Base-by-base conservation (phyloP, 1,140 invertebrate genomes). In the Drosophila erecta region DNA sequence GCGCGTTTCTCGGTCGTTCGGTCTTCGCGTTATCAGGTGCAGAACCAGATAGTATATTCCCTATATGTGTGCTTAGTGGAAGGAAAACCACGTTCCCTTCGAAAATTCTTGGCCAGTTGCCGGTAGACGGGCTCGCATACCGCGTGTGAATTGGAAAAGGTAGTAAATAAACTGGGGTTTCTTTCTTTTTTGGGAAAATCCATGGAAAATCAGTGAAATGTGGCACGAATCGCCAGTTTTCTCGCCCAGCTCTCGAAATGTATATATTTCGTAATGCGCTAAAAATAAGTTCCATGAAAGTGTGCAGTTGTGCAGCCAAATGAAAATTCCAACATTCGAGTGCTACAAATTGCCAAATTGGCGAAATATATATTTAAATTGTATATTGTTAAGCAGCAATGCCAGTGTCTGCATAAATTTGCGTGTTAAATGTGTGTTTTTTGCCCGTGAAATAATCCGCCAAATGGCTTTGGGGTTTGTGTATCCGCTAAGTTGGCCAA, bases 281-380 rank as follows among this genome's bases (percentile, higher is more conserved):
- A 87, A 69, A 83, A 87, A 86, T 86, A 86, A 76, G 46, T 47
- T 61, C 66, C 76, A 79, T 81, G 83, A 55, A 76, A 87, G 76
- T 71, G 70, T 87, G 83, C 84, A 87, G 69, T 65, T 27, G 77
- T 59, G 77, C 41, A 46, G n/a, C 47, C 37, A 22, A 41, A 20
- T 27, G 40, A 60, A 75, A 60, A 65, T 59, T 53, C 38, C 41
- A 40, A 55, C 67, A 49, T 58, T 37, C 53, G 46, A 76, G 54
- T 79, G 50, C 37, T 12, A 55, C n/a, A 53, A 71, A 56, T 65
- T 72, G 50, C 47, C 35, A 80, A 78, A 72, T 54, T 33, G 35
- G 41, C 44, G 20, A 57, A 73, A 54, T 17, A 44, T 17, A 44
- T 60, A 11, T 14, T 37, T 15, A 15, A 60, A 22, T 50, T 43